Percentiles rank a stretch among this genome's conserved stretches.
Evolutionary conservation across 2,888 invertebrate species (phyloP).

Genomic region (Troilus luridus): DNA sequence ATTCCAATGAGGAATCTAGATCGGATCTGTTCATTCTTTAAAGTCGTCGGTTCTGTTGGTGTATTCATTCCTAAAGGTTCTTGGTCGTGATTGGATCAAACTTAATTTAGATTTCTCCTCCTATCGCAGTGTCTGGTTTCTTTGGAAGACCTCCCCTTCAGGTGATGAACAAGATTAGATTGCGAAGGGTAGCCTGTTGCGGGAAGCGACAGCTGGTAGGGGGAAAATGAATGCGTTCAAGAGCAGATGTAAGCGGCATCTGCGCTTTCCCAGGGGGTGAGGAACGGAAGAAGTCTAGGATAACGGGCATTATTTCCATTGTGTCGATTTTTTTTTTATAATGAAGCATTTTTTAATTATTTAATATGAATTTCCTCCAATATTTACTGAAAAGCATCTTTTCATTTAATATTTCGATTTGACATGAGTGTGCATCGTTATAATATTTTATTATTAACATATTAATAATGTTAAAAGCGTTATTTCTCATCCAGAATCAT

Average conservation of each 20-base stretch:
- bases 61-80: not conserved
- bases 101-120: not conserved
- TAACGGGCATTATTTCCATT: not conserved
- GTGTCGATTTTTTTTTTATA: not conserved
- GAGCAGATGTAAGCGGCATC: conserved; percentile 38
- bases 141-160: conserved; percentile 12
- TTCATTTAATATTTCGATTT: not conserved
- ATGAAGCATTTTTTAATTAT: not conserved
- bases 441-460: no score
- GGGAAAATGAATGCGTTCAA: conserved; percentile 42
- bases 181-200: conserved; percentile 41
- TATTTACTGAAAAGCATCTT: not conserved
- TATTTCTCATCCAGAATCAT: no score
- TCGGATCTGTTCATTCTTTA: not conserved
- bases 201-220: conserved; percentile 46
- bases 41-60: not conserved
- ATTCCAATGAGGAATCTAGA: not conserved
- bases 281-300: not conserved
- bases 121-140: not conserved
- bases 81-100: not conserved
- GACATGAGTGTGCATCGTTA: not conserved
- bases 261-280: conserved; percentile 53
- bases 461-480: no score
- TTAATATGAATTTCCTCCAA: not conserved
- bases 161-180: conserved; percentile 46